These are phyloP conservation scores for Teleogryllus occipitalis DNA, from an alignment of 1,140 invertebrate species.

Conservation along the genomic window DNA sequence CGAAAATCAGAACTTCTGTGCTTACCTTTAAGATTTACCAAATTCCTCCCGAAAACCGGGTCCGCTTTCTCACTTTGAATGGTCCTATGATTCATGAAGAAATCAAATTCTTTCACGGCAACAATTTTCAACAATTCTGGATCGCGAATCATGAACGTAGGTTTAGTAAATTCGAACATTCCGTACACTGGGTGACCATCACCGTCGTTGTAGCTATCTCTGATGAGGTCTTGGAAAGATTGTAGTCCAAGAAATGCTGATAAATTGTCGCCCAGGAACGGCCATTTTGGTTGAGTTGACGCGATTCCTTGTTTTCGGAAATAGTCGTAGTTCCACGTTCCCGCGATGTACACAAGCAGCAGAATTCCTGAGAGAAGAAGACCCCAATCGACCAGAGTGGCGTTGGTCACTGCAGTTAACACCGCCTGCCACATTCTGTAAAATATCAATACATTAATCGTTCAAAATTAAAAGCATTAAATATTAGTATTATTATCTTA, in stretches of 20 bases:
- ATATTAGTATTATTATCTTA: no score
- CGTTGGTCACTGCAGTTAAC: no score
- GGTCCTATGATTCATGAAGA: conserved; percentile 25
- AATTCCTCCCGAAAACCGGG: background rate
- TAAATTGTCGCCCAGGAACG: conserved; percentile 38
- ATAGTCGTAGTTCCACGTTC: conserved; percentile 37
- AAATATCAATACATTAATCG: no score
- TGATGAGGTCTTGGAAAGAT: background rate
- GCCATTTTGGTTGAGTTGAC: conserved; percentile 33
- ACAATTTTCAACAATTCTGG: conserved; percentile 28
- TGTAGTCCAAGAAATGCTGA: conserved; percentile 18
- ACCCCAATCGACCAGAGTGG: background rate
- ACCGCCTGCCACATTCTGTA: no score
- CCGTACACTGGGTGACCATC: conserved; percentile 3
- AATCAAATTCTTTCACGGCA: conserved; percentile 28
- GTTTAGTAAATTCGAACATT: conserved; percentile 6
- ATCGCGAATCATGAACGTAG: conserved; percentile 10
- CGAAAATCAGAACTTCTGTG: background rate
- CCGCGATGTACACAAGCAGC: background rate
- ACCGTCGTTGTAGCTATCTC: background rate
- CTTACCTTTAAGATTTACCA: background rate
- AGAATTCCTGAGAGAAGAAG: background rate
- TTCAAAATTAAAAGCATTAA: no score
- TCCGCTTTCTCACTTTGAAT: background rate
- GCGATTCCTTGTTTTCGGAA: conserved; percentile 38